Base-by-base conservation (phyloP, 2,888 invertebrate species). In the Oxycera nigricornis region DNA sequence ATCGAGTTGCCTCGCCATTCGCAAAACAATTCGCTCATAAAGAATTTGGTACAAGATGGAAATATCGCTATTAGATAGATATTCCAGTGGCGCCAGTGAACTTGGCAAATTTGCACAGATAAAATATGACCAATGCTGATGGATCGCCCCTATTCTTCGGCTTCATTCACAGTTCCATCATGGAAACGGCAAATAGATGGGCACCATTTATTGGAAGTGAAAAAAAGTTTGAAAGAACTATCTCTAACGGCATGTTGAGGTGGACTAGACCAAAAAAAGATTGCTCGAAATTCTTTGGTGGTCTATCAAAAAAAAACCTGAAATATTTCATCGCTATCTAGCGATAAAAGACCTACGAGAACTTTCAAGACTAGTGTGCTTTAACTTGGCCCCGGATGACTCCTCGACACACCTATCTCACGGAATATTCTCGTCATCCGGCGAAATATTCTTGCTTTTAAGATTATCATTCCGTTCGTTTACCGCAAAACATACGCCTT, bases 391-490 rank as follows among this genome's bases (percentile, higher is more conserved):
- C 4, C 28, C 9, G 14, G 14, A 9, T 2, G 11, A 55, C 4
- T 55, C 24, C 55, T 55, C 3, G 22, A 17, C 2, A 4, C 24
- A 4, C 6, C 22, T 55, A 11, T 22, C 2, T 4, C 7, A 28
- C 28, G n/a, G 59, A 22, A 26, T 14, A 2, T 59, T 30, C 30
- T 7, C 30, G 26, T 59, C 59, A 59, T 59, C 11, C 7, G 9
- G 55, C 55, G 11, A 24, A 39, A 9, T 24, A 24, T 55, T 7
- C 39, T 65, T 65, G 41, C 20, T 65, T 41, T 65, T 24, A 28
- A 65, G 65, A 65, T 65, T 65, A 61, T 61, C 61, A 61, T 61
- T 61, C 55, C 55, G 7, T n/a, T n/a, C 50, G 17, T 59, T 30
- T 30, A 65, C 65, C 24, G 65, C 65, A 39, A 20, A n/a, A 65